Base-by-base conservation (phyloP, 53 echinoderm and acorn worm species). In the Arbacia lixula region DNA sequence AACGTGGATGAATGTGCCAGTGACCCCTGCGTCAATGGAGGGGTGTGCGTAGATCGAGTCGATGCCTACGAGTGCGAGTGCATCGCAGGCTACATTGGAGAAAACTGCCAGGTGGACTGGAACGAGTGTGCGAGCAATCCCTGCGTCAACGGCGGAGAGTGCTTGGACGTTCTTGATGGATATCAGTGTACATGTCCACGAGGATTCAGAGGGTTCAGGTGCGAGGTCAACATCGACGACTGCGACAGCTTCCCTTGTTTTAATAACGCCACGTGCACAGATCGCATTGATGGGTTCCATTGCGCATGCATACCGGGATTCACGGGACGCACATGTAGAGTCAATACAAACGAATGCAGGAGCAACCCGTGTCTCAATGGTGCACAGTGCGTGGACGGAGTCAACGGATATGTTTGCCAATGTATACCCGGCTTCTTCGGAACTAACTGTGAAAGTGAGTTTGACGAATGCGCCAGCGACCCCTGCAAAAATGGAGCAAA, bases 391-490 rank as follows among this genome's bases (percentile, higher is more conserved):
- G 74, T 99, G 4, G 99, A 99, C 31, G 79, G 92, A 33, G 82
- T 85, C 5, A 92, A 52, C 14, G 73, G 79, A 57, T 99, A 85
- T 77, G 60, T 58, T 27, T 99, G 99, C 53, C 88, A 90, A 72
- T 94, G 99, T 62, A 83, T 90, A 60, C 89, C 87, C 24, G 99
- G 99, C 17, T 92, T 79, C 86, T 61, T 56, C 2, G 99, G 99
- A 21, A 10, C 31, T 6, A 83, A 87, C 78, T 99, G 99, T 53
- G 62, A 87, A 76, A 72, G 62, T 32, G 92, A 99, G 17, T 69
- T 92, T 20, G 78, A 94, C 69, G 94, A 99, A 37, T 99, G 99
- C 37, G 75, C 65, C 20, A 75, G 66, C 34, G 76, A 85, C 57
- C 99, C 99, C 11, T 99, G 99, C 53, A 49, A 57, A 24, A 91